These are phyloP conservation scores for Trichomalopsis sarcophagae DNA, from an alignment of 1,140 invertebrate species.

Conservation along the genomic window DNA sequence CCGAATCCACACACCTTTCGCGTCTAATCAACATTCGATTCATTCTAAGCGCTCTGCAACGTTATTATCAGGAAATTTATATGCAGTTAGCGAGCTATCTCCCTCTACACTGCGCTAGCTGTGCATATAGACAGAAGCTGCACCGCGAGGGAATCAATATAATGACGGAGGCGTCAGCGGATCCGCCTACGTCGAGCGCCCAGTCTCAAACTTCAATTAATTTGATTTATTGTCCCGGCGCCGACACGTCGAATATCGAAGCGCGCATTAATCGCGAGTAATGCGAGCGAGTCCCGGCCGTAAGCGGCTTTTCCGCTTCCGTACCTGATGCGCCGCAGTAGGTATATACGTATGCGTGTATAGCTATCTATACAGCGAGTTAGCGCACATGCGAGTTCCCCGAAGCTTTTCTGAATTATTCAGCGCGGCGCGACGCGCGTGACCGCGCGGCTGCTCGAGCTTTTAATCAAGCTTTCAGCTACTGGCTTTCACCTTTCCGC, in stretches of 20 bases:
- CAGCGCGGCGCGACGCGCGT: background rate
- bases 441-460: background rate
- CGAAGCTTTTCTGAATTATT: conserved; percentile 1
- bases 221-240: conserved; percentile 14
- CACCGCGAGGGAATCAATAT: conserved; percentile 1
- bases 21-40: conserved; percentile 1
- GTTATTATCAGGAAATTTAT: conserved; percentile 12
- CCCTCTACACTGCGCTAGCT: background rate
- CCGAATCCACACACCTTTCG: background rate
- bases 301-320: background rate
- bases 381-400: background rate
- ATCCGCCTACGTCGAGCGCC: background rate
- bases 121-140: background rate
- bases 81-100: conserved; percentile 1
- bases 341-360: no score
- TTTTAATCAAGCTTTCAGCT: conserved; percentile 8
- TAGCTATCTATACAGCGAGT: no score
- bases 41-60: background rate
- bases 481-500: background rate
- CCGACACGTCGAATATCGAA: background rate
- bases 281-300: background rate
- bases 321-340: background rate
- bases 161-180: conserved; percentile 13
- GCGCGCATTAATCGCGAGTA: background rate
- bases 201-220: conserved; percentile 21